Evolutionary conservation across 2,888 invertebrate genomes (phyloP), one percentile per base, ranked within the genome.

Genomic region (Zaprionus bogoriensis): DNA sequence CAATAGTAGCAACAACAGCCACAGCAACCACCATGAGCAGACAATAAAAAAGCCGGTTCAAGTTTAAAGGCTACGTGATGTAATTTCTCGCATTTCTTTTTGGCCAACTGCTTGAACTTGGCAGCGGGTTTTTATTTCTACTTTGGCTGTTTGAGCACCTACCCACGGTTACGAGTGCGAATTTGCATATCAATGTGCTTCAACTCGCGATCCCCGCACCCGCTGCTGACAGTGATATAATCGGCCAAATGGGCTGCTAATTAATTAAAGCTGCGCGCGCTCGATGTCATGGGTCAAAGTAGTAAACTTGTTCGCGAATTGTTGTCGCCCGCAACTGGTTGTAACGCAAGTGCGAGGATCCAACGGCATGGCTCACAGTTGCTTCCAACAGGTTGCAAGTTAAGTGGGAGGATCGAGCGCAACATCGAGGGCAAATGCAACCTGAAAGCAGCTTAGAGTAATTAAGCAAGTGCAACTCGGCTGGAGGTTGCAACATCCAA

Each of bases 1-100:
- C 12, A 23, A 3, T n/a, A 6, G 9, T 6, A 27, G 27, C 27
- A 39, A 38, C 9, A 38, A n/a, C 20, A 39, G 6, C 23, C 3
- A 23, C 23, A 23, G 6, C 23, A 3, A 23, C 27, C 6, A 10
- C 27, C 23, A 4, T 6, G 10, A 41, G 20, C 20, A 41, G n/a
- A 41, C 32, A 36, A 36, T 36, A 36, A 36, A 36, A 36, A 36
- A 36, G 70, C 36, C 64, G 67, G 66, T 77, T 77, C 67, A 76
- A 82, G 86, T 82, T 80, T 76, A 80, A 74, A 76, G 64, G 53
- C 64, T 45, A 57, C 61, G 69, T 74, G 71, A 80, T 74, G 83
- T 66, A 85, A 85, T 74, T 68, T 64, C 57, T 57, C 23, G 55
- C 67, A 69, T 83, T 77, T 80, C 77, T 77, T 67, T 74, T 68